Evolutionary conservation across 2,888 invertebrate species (phyloP), one percentile per base, ranked within the genome.

Genomic region (Caenorhabditis sp.): DNA sequence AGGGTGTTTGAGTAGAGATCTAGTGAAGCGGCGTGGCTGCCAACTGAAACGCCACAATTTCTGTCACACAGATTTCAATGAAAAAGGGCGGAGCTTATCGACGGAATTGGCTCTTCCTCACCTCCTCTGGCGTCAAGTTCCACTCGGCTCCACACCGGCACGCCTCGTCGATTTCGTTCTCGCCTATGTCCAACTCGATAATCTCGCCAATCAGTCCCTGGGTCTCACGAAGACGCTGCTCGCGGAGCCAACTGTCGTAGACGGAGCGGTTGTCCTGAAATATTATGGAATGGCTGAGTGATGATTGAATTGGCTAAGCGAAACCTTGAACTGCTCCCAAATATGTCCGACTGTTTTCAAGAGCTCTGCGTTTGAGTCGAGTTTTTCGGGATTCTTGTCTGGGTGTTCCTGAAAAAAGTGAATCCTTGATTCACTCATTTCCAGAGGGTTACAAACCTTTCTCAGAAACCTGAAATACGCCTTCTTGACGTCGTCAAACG

Each of bases 181-280:
- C 81, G 5, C 75, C 74, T 41, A 51, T 54, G 10, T 70, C 77
- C 41, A 87, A 73, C 47, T 86, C 86, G 38, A 88, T 84, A 31
- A 61, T 63, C 66, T 90, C 87, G 8, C 84, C 88, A 56, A 91
- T 86, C 12, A 88, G 85, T 68, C 89, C 88, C 54, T 86, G 85
- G 5, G 79, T 76, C 54, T 88, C 88, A 5, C 91, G 88, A 8
- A 91, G 82, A 31, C 81, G 80, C 70, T 91, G 91, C 75, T 91
- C 91, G 19, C 88, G 82, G 14, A 91, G 84, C 91, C 91, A 91
- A 70, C 72, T 75, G 49, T 88, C 86, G 87, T 88, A 88, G n/a
- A n/a, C 51, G 16, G 54, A 10, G 10, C 77, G 69, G 16, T 69
- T 70, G 10, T 70, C 63, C 70, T 75, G 56, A 31, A 61, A 59